Evolutionary conservation across 2,797 vertebrate species (phyloP), one percentile per base, ranked within the genome.

Genomic region (Smutsia gigantea): DNA sequence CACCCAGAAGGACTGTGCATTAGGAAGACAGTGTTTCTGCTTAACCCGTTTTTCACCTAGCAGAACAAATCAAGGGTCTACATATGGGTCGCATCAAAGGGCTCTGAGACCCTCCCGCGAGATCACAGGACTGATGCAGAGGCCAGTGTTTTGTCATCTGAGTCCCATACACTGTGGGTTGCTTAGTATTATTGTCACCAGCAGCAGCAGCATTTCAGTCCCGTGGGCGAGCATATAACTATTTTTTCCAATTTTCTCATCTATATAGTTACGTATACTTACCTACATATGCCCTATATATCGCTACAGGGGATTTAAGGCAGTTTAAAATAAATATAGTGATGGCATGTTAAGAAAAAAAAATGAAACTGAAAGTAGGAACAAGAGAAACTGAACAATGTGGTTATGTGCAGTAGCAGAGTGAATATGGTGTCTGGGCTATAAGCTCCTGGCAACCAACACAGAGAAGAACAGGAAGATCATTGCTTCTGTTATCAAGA

Each of bases 181-280:
- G 4, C 2, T 31, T 27, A 42, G 12, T 29, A 14, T 46, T 37
- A 25, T 42, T 4, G 4, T 77, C 23, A 12, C 6, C 72, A 2
- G 10, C 46, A 46, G 10, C 46, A 46, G 9, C 21, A 72, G n/a
- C 23, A n/a, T 17, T 10, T 53, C 13, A 8, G 59, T 23, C 21
- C 68, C 19, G 10, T 12, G 12, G 46, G 18, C 3, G 4, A 7
- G 3, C 18, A 23, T 1, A 15, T 6, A 6, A 7, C 10, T 2
- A 5, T 5, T n/a, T 34, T 18, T 21, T 31, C 37, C 49, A 51
- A 2, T 7, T 4, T 17, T 23, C 8, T 63, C 18, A 25, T 21
- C 18, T 74, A 17, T 29, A 2, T 25, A 4, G 66, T 23, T 72
- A n/a, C 3, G 12, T 55, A 23, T 21, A n/a, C 3, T 51, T 49